A percentile compares a stretch with the other conserved stretches of the same genome.
Evolutionary conservation across 2,113 vertebrate species (phyloP).

Genomic region (Lonchura striata): DNA sequence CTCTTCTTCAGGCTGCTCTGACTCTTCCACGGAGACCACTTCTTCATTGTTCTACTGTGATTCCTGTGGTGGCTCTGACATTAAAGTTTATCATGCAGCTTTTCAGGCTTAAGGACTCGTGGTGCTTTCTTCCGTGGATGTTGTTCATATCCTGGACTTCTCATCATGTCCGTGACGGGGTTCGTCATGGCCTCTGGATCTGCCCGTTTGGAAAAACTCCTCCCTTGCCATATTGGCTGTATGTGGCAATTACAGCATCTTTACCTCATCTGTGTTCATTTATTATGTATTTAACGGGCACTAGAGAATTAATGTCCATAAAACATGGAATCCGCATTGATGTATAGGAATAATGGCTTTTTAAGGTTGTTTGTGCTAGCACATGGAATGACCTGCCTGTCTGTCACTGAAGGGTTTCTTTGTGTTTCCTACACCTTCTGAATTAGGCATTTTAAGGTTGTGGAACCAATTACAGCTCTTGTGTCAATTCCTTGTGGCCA

Average conservation of each 20-base stretch:
- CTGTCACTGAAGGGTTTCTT: not conserved
- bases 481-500: not conserved
- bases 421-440: not conserved
- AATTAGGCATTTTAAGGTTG: not conserved
- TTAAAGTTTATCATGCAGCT: slow-evolving; percentile 87
- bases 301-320: slow-evolving; percentile 88
- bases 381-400: not conserved
- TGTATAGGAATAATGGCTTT: slow-evolving; percentile 73
- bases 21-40: slow-evolving; percentile 87
- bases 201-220: slow-evolving; percentile 92
- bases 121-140: slow-evolving; percentile 97
- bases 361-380: not conserved
- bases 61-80: slow-evolving; percentile 83
- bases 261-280: slow-evolving; percentile 92
- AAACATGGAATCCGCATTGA: slow-evolving; percentile 90
- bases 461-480: not conserved
- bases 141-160: slow-evolving; percentile 92
- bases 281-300: slow-evolving; percentile 92
- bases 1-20: slow-evolving; percentile 81
- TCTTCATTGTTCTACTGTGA: slow-evolving; percentile 91
- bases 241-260: slow-evolving; percentile 87
- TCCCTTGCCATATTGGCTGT: slow-evolving; percentile 91
- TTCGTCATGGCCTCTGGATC: slow-evolving; percentile 92
- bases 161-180: slow-evolving; percentile 90
- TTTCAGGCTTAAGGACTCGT: slow-evolving; percentile 88